phyloP scores from a whole-genome alignment of 2,888 invertebrate genomes.

The Arge pagana region DNA sequence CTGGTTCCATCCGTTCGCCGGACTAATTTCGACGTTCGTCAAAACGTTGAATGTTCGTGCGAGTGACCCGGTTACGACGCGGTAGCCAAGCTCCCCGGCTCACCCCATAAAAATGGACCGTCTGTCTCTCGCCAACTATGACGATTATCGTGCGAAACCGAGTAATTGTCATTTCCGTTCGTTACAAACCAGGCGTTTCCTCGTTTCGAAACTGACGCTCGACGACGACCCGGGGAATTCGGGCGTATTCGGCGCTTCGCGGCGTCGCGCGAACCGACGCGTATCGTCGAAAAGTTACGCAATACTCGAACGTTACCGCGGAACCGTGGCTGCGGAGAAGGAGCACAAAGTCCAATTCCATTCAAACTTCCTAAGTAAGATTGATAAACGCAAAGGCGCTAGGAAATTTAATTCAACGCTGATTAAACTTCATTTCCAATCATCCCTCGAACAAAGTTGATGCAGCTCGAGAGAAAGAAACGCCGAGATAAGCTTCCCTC shows the following conservation, averaged over 20 bases:
- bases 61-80: no score
- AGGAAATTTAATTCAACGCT: conserved; percentile 9
- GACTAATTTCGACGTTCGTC: no score
- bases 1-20: no score
- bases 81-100: no score
- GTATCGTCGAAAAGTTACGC: conserved; percentile 8
- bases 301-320: no score
- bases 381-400: conserved; percentile 39
- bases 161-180: conserved; percentile 17
- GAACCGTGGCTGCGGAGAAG: no score
- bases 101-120: no score
- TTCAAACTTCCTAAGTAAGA: conserved; percentile 44
- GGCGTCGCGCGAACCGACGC: background rate
- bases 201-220: background rate
- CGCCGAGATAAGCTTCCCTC: no score
- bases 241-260: background rate
- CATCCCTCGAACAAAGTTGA: no score
- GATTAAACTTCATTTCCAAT: conserved; percentile 10
- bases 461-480: no score
- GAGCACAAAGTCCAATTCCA: conserved; percentile 43
- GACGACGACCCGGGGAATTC: no score
- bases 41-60: no score
- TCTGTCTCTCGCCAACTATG: conserved; percentile 4
- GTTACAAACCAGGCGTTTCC: background rate
- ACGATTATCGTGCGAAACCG: conserved; percentile 14